These are phyloP conservation scores for Apamea epomidion DNA, from an alignment of 2,888 invertebrate species.

Conservation along the genomic window DNA sequence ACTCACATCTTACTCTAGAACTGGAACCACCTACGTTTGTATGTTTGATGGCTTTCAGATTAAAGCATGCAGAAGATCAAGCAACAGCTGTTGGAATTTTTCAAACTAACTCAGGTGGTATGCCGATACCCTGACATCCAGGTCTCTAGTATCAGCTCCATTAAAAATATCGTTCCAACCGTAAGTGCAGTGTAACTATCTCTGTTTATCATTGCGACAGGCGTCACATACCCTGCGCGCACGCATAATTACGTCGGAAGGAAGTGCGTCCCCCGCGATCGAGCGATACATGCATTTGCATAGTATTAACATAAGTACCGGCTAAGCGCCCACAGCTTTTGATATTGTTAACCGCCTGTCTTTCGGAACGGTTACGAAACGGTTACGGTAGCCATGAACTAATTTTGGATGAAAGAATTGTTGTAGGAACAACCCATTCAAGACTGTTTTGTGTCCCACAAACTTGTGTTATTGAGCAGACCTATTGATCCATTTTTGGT, in stretches of 20 bases:
- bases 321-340: slow-evolving; percentile 68
- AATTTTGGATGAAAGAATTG: slow-evolving; percentile 24
- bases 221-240: slow-evolving; percentile 70
- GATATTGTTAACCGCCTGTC: slow-evolving; percentile 65
- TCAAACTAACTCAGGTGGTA: neutral
- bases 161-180: slow-evolving; percentile 19
- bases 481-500: neutral
- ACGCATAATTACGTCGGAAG: slow-evolving; percentile 80
- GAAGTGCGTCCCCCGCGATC: slow-evolving; percentile 79
- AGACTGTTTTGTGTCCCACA: neutral
- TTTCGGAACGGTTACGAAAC: slow-evolving; percentile 64
- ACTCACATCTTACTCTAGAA: neutral
- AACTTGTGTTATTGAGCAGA: neutral
- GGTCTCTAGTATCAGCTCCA: neutral
- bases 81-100: neutral
- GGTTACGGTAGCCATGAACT: slow-evolving; percentile 53
- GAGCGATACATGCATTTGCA: slow-evolving; percentile 81
- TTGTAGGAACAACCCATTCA: neutral
- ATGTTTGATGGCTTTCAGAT: neutral
- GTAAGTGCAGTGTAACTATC: slow-evolving; percentile 59
- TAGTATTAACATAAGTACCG: slow-evolving; percentile 74
- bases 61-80: neutral
- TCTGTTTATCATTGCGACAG: slow-evolving; percentile 60
- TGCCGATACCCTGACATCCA: neutral
- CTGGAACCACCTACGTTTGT: neutral